Evolutionary conservation across 2,888 invertebrate species (phyloP).

Genomic region (Thereva unica): DNA sequence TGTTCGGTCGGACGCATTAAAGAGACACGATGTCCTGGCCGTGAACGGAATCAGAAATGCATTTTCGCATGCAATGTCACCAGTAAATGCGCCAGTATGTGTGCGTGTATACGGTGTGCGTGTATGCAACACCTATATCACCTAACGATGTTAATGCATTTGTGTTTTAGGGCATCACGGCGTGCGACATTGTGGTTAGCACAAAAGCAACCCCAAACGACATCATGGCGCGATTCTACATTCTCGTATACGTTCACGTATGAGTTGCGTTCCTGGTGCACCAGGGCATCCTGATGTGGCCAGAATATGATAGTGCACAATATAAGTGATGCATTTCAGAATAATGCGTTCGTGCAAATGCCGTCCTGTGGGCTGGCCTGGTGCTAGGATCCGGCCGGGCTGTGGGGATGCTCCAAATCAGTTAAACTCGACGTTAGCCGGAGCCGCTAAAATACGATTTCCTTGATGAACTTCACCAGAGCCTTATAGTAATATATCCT

Average conservation of each 20-base stretch:
- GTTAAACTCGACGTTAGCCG: conserved; percentile 29
- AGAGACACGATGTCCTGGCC: conserved; percentile 22
- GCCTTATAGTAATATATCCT: neutral
- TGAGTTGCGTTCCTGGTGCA: conserved; percentile 38
- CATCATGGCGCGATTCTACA: conserved; percentile 41
- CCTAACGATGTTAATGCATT: conserved; percentile 34
- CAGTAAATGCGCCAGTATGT: conserved; percentile 5
- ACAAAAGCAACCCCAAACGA: conserved; percentile 43
- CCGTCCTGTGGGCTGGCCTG: neutral
- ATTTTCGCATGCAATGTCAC: conserved; percentile 23
- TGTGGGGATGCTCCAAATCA: conserved; percentile 25
- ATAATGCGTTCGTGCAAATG: conserved; percentile 10
- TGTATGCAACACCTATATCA: conserved; percentile 2
- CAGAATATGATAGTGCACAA: conserved; percentile 33
- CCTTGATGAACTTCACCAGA: conserved; percentile 31
- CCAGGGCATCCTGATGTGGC: conserved; percentile 40
- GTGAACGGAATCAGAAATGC: conserved; percentile 26
- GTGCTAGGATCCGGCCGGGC: no score
- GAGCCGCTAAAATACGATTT: conserved; percentile 24
- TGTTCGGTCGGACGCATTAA: conserved; percentile 33
- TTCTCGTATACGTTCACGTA: conserved; percentile 40
- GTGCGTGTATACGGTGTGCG: neutral
- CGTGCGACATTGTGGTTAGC: conserved; percentile 43
- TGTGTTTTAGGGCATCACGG: conserved; percentile 39
- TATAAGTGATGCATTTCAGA: conserved; percentile 29